Evolutionary conservation across 2,888 invertebrate genomes (phyloP).

Genomic region (Spodoptera exigua): DNA sequence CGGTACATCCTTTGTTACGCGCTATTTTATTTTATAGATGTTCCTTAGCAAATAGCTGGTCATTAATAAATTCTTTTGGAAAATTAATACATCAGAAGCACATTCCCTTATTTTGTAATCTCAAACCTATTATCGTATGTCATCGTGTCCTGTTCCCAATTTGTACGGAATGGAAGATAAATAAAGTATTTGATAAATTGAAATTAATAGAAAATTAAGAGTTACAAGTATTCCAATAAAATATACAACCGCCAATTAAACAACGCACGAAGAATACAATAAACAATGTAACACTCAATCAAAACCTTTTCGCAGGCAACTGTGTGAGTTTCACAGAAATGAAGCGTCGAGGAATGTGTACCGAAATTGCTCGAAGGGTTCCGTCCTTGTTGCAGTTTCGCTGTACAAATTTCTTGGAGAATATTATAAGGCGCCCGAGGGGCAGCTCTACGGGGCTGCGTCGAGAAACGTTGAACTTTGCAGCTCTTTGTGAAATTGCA

Average conservation of each 20-base stretch:
- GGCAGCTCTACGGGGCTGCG: slow-evolving; percentile 33
- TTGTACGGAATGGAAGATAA: too few species aligned
- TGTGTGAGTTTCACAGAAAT: slow-evolving; percentile 35
- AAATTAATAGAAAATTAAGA: too few species aligned
- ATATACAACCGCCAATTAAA: slow-evolving; percentile 18
- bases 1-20: slow-evolving; percentile 58
- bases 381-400: slow-evolving; percentile 45
- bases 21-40: slow-evolving; percentile 49
- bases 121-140: too few species aligned
- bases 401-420: slow-evolving; percentile 51
- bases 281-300: slow-evolving; percentile 31
- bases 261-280: slow-evolving; percentile 6
- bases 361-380: slow-evolving; percentile 50
- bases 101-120: too few species aligned
- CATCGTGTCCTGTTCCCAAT: too few species aligned
- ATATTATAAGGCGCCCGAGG: slow-evolving; percentile 57
- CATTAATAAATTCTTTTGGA: too few species aligned
- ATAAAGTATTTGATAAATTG: too few species aligned
- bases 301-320: slow-evolving; percentile 35
- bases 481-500: slow-evolving; percentile 60
- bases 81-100: too few species aligned
- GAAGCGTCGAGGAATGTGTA: slow-evolving; percentile 45
- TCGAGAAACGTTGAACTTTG: slow-evolving; percentile 56
- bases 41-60: slow-evolving; percentile 6
- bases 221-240: too few species aligned